Evolutionary conservation across 1,140 invertebrate species (phyloP).

Genomic region (Maconellicoccus hirsutus): DNA sequence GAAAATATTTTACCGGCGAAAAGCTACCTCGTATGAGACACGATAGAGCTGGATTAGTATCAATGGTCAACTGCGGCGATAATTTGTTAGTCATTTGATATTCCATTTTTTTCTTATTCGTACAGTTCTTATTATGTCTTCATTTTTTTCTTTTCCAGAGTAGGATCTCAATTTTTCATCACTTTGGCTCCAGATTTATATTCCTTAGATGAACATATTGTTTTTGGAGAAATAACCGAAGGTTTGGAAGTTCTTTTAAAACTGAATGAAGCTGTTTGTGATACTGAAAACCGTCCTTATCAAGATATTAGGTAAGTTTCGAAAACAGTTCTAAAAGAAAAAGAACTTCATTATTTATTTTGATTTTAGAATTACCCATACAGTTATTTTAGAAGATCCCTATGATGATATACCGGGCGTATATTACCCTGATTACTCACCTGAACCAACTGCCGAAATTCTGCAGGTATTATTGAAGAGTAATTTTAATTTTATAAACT

Average conservation of each 20-base stretch:
- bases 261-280: constrained; percentile 90
- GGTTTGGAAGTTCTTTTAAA: constrained; percentile 77
- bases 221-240: constrained; percentile 93
- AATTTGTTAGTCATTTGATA: constrained; percentile 47
- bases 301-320: constrained; percentile 65
- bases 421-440: constrained; percentile 66
- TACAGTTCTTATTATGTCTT: neutral
- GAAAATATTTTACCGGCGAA: constrained; percentile 86
- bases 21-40: constrained; percentile 84
- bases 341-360: neutral
- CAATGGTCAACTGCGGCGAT: constrained; percentile 90
- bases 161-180: constrained; percentile 96
- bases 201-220: constrained; percentile 90
- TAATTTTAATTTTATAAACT: neutral
- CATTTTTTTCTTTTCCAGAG: constrained; percentile 33
- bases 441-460: constrained; percentile 67
- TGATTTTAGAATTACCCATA: constrained; percentile 76
- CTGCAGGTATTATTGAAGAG: constrained; percentile 41
- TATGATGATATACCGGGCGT: constrained; percentile 77
- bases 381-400: constrained; percentile 92
- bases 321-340: neutral
- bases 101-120: neutral
- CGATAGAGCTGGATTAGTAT: constrained; percentile 69
- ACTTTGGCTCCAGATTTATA: constrained; percentile 80
- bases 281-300: constrained; percentile 80